phyloP scores from a whole-genome alignment of 2,888 invertebrate species.

The Chydorus sphaericus region DNA sequence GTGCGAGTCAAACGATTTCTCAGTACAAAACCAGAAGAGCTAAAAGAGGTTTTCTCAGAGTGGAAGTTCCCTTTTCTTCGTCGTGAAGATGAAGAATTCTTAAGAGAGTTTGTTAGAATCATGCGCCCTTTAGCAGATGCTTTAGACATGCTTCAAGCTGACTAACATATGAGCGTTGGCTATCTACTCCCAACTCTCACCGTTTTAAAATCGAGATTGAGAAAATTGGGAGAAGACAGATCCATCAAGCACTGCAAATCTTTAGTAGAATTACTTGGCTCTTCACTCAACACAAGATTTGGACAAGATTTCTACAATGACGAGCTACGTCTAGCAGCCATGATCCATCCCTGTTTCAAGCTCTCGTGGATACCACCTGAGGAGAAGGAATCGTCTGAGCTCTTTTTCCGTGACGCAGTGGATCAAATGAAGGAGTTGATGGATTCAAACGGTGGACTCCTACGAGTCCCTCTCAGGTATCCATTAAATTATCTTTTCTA shows the following conservation, averaged over 20 bases:
- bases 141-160: neutral
- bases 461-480: too few species aligned
- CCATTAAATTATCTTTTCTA: too few species aligned
- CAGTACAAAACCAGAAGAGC: neutral
- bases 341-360: neutral
- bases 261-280: neutral
- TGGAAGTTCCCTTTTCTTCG: neutral
- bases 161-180: neutral
- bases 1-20: neutral
- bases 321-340: neutral
- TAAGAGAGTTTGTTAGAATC: neutral
- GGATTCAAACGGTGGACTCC: too few species aligned
- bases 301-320: neutral
- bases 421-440: too few species aligned
- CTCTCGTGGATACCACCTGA: neutral
- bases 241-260: neutral
- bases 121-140: neutral
- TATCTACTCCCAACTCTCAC: neutral
- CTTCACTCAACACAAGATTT: neutral
- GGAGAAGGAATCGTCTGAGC: neutral
- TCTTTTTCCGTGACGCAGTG: too few species aligned
- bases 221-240: neutral
- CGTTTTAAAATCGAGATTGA: neutral
- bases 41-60: neutral
- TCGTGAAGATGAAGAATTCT: neutral